Base-by-base conservation (phyloP, 2,888 invertebrate species). In the Pachycephus smyrnensis region DNA sequence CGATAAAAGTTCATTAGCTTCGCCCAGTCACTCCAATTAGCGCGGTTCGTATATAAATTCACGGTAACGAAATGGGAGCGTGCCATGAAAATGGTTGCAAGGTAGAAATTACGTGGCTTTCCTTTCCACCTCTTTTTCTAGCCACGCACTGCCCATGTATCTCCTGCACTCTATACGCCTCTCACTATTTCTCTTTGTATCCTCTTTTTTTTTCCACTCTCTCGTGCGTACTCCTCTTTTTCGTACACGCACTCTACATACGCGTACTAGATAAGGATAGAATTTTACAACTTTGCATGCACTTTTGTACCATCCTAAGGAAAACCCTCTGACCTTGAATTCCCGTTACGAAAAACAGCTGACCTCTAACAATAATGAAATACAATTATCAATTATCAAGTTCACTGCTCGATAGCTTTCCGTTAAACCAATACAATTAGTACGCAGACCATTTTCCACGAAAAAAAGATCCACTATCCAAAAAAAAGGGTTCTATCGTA, bases 301-400 rank as follows among this genome's bases (percentile, higher is more conserved):
- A 23, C 55, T 23, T 55, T 55, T 9, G 23, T 23, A 9, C 23
- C 23, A 23, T 23, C 1, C 9, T 9, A 23, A 9, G 23, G 15
- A 9, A 55, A 40, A 40, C 40, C 15, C 15, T 40, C 6, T 1
- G 6, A 23, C 15, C 15, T 9, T 23, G 9, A 23, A 55, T 55
- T 15, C 55, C 23, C 23, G 23, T 55, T 55, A 23, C 9, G 9
- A 23, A 23, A 23, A 55, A 23, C 55, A 55, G 23, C 23, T 15
- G 15, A 55, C 15, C 9, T 23, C 23, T 23, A 23, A 55, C 55
- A 23, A 15, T 55, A 23, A 23, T 9, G 6, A 23, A 55, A 80
- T 86, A 84, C 82, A 81, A 78, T 76, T 77, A 30, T 75, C 81
- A 84, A 86, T 86, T 82, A 86, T 82, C 84, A 83, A 81, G 82